These are phyloP conservation scores for Philonicus albiceps DNA, from an alignment of 2,888 invertebrate species.

Conservation along the genomic window DNA sequence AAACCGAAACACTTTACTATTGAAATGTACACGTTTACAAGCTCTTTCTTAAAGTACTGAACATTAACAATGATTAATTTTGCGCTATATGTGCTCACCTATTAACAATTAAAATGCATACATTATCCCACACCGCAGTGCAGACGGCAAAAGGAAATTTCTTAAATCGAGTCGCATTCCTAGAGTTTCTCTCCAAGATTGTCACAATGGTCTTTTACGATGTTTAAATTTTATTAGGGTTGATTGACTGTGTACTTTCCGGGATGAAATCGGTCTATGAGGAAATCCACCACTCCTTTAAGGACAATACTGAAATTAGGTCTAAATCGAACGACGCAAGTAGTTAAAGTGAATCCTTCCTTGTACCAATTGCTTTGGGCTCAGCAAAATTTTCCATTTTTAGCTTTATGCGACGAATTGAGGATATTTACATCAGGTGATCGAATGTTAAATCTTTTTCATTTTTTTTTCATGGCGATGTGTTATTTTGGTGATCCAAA, in stretches of 20 bases:
- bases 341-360: constrained; percentile 9
- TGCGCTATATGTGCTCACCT: background rate
- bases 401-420: background rate
- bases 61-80: constrained; percentile 25
- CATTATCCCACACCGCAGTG: background rate
- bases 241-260: constrained; percentile 27
- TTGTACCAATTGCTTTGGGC: background rate
- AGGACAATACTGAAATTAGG: background rate
- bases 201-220: background rate
- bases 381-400: constrained; percentile 16
- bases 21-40: constrained; percentile 33
- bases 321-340: background rate
- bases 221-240: background rate
- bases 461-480: too few relatives aligned
- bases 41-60: constrained; percentile 27
- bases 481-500: constrained; percentile 2
- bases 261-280: background rate
- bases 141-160: constrained; percentile 1
- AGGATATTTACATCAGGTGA: background rate
- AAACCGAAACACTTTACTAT: constrained; percentile 33
- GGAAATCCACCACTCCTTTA: background rate
- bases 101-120: background rate
- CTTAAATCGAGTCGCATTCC: background rate
- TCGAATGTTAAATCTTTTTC: background rate
- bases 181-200: background rate